Base-by-base conservation (phyloP, 53 echinoderm and acorn worm genomes). In the Paracentrotus lividus region DNA sequence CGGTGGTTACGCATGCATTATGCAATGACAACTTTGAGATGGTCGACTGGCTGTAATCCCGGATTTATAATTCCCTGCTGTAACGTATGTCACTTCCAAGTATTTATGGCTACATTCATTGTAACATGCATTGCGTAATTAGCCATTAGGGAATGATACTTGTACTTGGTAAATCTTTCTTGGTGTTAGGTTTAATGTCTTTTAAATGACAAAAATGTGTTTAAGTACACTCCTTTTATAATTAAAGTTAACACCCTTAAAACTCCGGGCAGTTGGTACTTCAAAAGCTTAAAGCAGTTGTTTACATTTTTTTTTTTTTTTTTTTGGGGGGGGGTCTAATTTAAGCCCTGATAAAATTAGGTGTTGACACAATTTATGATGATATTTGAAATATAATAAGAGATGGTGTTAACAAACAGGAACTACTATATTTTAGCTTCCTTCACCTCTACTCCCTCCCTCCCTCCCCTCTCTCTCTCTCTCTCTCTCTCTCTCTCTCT, bases 21-120 rank as follows among this genome's bases (percentile, higher is more conserved):
- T 72, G 72, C 40, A 72, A 72, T 40, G 40, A 20, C 72, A 72
- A 72, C 72, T 40, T 72, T 72, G 40, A 72, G 40, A n/a, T n/a
- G n/a, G n/a, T 4, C 2, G 27, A 72, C 36, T 72, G 5, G 20
- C 32, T 72, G 31, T 18, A 72, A 13, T 72, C n/a, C n/a, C n/a
- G n/a, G n/a, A n/a, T n/a, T n/a, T n/a, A n/a, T n/a, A n/a, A n/a
- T n/a, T n/a, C n/a, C n/a, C n/a, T n/a, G 20, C 32, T 72, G 31
- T 18, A 72, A 13, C 40, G 8, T 21, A 10, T 57, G 57, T 21
- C 57, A 40, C 72, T 36, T 64, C 31, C 64, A 64, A 29, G 6
- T 69, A 38, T 4, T n/a, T 69, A 72, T 40, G 72, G 40, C 18
- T 72, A 38, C 40, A 8, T 20, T 10, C 72, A 72, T 20, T 13